Conservation (phyloP, 2,888 invertebrate genomes). For the Apotomis turbidana region DNA sequence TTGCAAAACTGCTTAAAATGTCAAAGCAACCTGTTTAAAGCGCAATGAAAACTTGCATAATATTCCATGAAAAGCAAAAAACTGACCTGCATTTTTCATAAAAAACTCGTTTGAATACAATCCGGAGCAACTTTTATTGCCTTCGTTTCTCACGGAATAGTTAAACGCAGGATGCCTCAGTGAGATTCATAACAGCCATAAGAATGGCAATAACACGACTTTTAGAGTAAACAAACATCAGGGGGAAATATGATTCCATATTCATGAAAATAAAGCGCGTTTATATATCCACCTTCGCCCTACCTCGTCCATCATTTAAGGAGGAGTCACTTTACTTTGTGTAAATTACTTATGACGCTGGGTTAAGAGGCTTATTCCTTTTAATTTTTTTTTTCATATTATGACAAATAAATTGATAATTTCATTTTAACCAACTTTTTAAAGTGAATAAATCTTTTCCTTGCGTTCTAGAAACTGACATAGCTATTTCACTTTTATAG, state of each 20-base stretch:
- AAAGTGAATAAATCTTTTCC: no score
- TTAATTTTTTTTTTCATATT: no score
- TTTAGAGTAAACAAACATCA: slow-evolving; percentile 38
- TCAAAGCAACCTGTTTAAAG: no score
- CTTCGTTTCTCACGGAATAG: slow-evolving; percentile 26
- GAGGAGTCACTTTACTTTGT: slow-evolving; percentile 19
- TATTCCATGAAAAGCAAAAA: not conserved
- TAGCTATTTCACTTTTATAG: no score
- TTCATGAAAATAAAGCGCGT: slow-evolving; percentile 36
- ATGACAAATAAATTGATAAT: no score
- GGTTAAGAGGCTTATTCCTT: no score
- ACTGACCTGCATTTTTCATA: not conserved
- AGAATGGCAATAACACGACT: slow-evolving; percentile 38
- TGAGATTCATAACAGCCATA: slow-evolving; percentile 38
- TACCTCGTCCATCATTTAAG: slow-evolving; percentile 39
- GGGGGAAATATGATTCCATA: slow-evolving; percentile 38
- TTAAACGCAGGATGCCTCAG: slow-evolving; percentile 11
- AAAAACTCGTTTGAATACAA: slow-evolving; percentile 2
- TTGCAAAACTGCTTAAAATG: no score
- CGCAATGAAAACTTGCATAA: no score
- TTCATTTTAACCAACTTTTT: no score
- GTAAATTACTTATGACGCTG: slow-evolving; percentile 16
- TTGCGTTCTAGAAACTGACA: no score
- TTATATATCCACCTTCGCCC: slow-evolving; percentile 24
- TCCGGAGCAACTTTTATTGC: slow-evolving; percentile 2